Base-by-base conservation (phyloP, 2,113 vertebrate genomes). In the Anas platyrhynchos region DNA sequence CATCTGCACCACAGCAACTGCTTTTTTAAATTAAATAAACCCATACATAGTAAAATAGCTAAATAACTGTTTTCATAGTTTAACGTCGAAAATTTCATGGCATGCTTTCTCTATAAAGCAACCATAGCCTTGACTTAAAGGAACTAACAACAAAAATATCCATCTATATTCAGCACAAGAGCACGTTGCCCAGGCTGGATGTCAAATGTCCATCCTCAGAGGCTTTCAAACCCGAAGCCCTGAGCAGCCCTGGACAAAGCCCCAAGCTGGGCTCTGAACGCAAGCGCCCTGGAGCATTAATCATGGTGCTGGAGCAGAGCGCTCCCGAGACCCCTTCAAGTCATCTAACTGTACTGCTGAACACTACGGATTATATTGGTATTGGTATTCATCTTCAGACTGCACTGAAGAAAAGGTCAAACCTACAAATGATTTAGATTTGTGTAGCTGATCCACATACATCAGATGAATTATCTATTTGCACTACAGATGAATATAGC, bases 351-450 rank as follows among this genome's bases (percentile, higher is more conserved):
- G n/a, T 25, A 32, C 36, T 59, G 76, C 50, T 78, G 65, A 86
- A 50, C 56, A 46, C 36, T 67, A 61, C 61, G n/a, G 65, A 95
- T 92, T 92, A 92, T 66, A 92, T 8, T 44, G 1, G 59, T 73
- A 67, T 71, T 81, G 29, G 17, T 74, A 66, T 86, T 96, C 86
- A 93, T 80, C 34, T 50, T 88, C 62, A 71, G 43, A 76, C 71
- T 91, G 65, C 61, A 78, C 16, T 4, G 4, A 84, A 94, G 56
- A 71, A 87, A 78, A 91, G 46, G 83, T 84, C 73, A 94, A 81
- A 95, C 36, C 36, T 20, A 92, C 67, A 77, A 76, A 86, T 29
- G 7, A 88, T 67, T 36, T 76, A 32, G 18, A 91, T 93, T 93
- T 94, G 58, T 79, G 79, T 71, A 88, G 62, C 86, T 85, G 67